phyloP scores from a whole-genome alignment of 2,888 invertebrate genomes.

The Mythimna albipuncta region DNA sequence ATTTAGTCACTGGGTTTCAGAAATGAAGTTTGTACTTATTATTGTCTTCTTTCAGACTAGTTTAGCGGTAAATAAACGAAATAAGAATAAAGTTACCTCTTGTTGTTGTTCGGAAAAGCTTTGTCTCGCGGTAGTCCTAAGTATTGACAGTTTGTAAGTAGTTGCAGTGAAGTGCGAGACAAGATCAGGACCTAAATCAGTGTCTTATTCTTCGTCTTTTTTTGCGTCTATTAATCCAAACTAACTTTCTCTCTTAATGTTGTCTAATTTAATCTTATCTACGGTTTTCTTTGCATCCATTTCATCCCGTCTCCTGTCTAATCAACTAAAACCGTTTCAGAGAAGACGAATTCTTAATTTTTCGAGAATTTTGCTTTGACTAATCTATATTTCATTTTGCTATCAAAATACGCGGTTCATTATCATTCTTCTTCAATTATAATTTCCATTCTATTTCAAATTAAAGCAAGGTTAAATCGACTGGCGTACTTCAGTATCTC shows the following conservation, averaged over 20 bases:
- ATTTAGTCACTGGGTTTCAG: slow-evolving; percentile 43
- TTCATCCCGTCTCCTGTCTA: background rate
- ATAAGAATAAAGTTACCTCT: slow-evolving; percentile 16
- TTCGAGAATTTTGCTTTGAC: background rate
- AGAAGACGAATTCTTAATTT: background rate
- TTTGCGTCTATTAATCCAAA: background rate
- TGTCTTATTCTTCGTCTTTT: background rate
- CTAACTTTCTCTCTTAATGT: background rate
- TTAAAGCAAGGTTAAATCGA: background rate
- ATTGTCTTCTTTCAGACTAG: slow-evolving; percentile 35
- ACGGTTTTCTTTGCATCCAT: background rate
- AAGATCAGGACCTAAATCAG: background rate
- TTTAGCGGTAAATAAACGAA: slow-evolving; percentile 37
- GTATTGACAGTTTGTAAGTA: slow-evolving; percentile 16
- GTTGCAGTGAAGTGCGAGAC: background rate
- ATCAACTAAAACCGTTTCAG: background rate
- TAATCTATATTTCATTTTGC: slow-evolving; percentile 1
- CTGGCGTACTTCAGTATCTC: background rate
- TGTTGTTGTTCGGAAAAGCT: slow-evolving; percentile 4
- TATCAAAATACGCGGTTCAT: background rate
- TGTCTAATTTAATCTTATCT: background rate
- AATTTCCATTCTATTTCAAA: slow-evolving; percentile 1
- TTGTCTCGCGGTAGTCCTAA: background rate
- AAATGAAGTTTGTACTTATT: slow-evolving; percentile 34
- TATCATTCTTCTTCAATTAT: background rate